Evolutionary conservation across 2,113 vertebrate species (phyloP), one percentile per base, ranked within the genome.

Genomic region (Otis tarda): DNA sequence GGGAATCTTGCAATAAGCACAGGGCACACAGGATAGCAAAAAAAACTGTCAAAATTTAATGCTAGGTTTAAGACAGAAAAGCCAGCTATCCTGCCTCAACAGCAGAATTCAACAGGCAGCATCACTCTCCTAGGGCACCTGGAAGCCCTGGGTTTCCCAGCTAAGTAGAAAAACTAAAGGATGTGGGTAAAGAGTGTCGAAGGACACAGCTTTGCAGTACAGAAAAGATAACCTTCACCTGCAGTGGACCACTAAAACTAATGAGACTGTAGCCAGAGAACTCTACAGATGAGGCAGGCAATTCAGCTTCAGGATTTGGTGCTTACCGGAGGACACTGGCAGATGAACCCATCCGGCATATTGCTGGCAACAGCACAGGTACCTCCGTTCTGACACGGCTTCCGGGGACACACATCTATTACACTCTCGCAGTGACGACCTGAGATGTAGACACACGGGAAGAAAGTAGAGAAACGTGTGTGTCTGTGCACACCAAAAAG

Each of bases 401-500:
- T 98, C 16, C 98, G 98, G 49, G 98, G 97, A 95, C 99, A 99
- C 94, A 99, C 98, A 35, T 99, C 99, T 74, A 98, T 96, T 78
- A 99, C 98, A 6, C 98, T 98, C 96, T 99, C 99, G 94, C 99
- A 99, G 88, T 98, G 99, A 67, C 98, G 99, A 87, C 99, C 99
- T 99, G 84, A 9, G 52, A 35, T 21, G 59, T 4, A 83, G 74
- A 93, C 87, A 68, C 78, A 12, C 3, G 23, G 23, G 30, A 23
- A 68, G 18, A 79, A 50, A 95, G 82, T 25, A 65, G 47, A 77
- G 53, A 33, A 41, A 82, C 1, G 17, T 5, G 25, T 28, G 49
- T 6, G 43, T 43, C 41, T 1, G 21, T 1, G 13, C 35, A 12
- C 15, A 35, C 20, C 67, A 55, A 30, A 83, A 70, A 78, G 23